Conservation (phyloP, 2,797 vertebrate genomes). For the Manis javanica region DNA sequence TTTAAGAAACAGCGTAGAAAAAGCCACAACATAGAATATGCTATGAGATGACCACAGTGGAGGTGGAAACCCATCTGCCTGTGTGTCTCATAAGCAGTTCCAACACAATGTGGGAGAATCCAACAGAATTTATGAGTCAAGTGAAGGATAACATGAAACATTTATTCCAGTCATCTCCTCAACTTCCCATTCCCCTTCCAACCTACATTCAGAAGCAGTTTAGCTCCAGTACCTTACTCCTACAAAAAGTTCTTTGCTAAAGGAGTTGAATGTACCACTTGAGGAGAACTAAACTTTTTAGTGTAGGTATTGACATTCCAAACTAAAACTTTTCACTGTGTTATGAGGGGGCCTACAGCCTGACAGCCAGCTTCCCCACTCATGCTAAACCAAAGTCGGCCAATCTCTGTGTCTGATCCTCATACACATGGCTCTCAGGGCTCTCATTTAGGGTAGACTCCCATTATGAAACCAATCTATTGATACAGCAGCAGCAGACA, state of each 20-base stretch:
- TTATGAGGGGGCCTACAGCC: not conserved
- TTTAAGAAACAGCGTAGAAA: not conserved
- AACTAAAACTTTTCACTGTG: not conserved
- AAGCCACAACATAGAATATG: not conserved
- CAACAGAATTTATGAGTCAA: not conserved
- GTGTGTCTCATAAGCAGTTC: not conserved
- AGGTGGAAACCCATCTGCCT: not conserved
- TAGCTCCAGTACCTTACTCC: not conserved
- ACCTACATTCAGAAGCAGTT: not conserved
- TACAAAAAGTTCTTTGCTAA: not conserved
- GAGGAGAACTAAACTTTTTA: not conserved
- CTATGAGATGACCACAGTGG: not conserved
- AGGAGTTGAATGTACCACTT: not conserved
- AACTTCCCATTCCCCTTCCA: not conserved
- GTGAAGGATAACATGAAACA: not conserved
- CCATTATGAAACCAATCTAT: not conserved
- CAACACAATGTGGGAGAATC: not conserved
- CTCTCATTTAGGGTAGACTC: not conserved
- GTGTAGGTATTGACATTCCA: not conserved
- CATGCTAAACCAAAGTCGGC: not conserved
- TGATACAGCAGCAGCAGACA: not conserved
- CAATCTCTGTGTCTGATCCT: not conserved
- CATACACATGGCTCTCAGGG: not conserved
- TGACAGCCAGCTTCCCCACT: not conserved
- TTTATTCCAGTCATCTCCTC: not conserved